Percentiles rank a stretch among this genome's conserved stretches.
Conservation (phyloP, 1,140 invertebrate genomes). For the Stegodyphus dumicola region DNA sequence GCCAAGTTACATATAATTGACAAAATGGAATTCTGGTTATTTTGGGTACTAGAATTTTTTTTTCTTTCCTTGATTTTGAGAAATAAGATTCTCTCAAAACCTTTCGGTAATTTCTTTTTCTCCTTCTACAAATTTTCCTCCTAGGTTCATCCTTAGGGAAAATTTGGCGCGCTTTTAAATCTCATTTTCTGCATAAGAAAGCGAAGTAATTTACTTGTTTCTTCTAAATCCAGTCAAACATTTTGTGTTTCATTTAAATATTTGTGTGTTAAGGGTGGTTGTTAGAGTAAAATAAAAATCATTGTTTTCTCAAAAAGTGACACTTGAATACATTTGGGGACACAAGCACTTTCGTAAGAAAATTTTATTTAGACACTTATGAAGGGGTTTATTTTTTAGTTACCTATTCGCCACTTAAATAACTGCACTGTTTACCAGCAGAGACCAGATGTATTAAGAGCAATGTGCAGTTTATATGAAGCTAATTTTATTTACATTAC, state of each 20-base stretch:
- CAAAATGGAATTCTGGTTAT: conserved; percentile 49
- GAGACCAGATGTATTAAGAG: too few species aligned
- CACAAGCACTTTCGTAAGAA: too few species aligned
- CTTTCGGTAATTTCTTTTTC: not conserved
- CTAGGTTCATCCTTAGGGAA: not conserved
- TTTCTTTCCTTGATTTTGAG: not conserved
- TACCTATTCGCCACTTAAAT: too few species aligned
- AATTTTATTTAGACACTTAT: too few species aligned
- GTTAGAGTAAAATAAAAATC: too few species aligned
- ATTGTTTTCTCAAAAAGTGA: too few species aligned
- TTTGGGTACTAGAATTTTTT: not conserved
- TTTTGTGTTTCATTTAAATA: conserved; percentile 45
- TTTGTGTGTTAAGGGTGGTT: not conserved
- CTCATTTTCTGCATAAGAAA: not conserved
- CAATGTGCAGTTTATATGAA: too few species aligned
- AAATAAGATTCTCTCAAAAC: too few species aligned
- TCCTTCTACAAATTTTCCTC: not conserved
- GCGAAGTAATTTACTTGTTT: not conserved
- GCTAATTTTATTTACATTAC: too few species aligned
- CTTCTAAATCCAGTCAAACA: not conserved
- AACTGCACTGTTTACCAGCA: too few species aligned
- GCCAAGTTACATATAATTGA: conserved; percentile 45
- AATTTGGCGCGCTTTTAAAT: not conserved
- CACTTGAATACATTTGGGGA: too few species aligned
- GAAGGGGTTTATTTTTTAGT: too few species aligned